A percentile compares a stretch with the other conserved stretches of the same genome.
Conservation (phyloP, 1,140 invertebrate species). For the Euschistus heros region DNA sequence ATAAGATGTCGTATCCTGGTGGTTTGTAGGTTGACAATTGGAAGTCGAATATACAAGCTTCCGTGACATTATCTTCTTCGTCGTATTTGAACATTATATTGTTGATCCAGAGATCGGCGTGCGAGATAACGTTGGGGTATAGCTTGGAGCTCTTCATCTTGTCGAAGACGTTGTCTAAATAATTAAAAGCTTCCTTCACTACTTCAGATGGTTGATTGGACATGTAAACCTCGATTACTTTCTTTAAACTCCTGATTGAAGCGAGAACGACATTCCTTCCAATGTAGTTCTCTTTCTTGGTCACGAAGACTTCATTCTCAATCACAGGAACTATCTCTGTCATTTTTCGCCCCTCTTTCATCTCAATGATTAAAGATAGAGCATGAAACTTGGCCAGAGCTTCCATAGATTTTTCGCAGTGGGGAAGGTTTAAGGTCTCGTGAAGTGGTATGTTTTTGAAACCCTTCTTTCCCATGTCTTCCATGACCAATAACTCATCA, state of each 20-base stretch:
- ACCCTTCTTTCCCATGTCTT: not conserved
- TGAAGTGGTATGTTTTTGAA: not conserved
- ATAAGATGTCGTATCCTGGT: not conserved
- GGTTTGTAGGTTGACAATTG: conserved; percentile 3
- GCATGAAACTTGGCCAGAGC: not conserved
- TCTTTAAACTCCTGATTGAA: not conserved
- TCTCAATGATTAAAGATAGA: not conserved
- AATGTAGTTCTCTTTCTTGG: not conserved
- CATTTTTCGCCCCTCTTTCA: not conserved
- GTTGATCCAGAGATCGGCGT: conserved; percentile 18
- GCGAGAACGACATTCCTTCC: not conserved
- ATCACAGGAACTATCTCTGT: not conserved
- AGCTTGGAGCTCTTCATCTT: not conserved
- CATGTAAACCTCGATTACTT: not conserved
- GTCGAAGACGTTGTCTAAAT: not conserved
- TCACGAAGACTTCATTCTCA: not conserved
- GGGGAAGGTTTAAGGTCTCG: not conserved
- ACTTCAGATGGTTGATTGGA: not conserved
- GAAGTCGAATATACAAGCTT: conserved; percentile 14
- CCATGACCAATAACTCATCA: conserved; percentile 3
- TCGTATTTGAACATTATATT: conserved; percentile 22
- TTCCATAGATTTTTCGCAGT: not conserved
- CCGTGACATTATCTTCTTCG: not conserved
- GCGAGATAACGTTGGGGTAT: not conserved
- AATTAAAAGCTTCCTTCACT: not conserved